Conservation (phyloP, 2,888 invertebrate genomes). For the Resseliella maxima region DNA sequence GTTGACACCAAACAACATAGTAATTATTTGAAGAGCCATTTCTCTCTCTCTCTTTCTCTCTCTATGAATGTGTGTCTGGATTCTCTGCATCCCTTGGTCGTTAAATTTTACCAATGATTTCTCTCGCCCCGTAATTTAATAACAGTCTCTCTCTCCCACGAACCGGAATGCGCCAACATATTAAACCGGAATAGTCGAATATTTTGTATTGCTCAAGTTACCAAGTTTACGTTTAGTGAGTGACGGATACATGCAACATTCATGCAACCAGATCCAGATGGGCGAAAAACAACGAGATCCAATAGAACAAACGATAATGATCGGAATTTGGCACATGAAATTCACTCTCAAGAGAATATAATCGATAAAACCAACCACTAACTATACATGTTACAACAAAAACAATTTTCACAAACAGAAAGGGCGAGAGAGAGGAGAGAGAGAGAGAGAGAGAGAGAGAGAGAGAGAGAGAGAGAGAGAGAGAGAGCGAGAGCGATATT, state of each 20-base stretch:
- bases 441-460: too few species aligned
- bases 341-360: not conserved
- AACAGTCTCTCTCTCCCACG: not conserved
- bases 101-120: conserved; percentile 32
- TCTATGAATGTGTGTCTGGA: not conserved
- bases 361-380: not conserved
- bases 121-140: conserved; percentile 17
- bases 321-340: not conserved
- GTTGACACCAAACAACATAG: not conserved
- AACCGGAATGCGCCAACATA: not conserved
- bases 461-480: too few species aligned
- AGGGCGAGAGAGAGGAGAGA: too few species aligned
- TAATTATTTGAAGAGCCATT: conserved; percentile 42
- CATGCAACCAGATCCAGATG: not conserved
- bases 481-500: too few species aligned
- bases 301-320: not conserved
- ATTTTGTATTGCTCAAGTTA: conserved; percentile 38
- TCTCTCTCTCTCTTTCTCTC: too few species aligned
- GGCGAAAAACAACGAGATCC: not conserved
- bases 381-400: not conserved
- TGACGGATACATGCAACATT: not conserved
- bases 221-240: not conserved
- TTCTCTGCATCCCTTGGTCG: not conserved
- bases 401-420: not conserved
- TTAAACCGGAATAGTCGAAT: too few species aligned